Conservation (phyloP, 1,140 invertebrate genomes). For the Alviniconcha marisindica region DNA sequence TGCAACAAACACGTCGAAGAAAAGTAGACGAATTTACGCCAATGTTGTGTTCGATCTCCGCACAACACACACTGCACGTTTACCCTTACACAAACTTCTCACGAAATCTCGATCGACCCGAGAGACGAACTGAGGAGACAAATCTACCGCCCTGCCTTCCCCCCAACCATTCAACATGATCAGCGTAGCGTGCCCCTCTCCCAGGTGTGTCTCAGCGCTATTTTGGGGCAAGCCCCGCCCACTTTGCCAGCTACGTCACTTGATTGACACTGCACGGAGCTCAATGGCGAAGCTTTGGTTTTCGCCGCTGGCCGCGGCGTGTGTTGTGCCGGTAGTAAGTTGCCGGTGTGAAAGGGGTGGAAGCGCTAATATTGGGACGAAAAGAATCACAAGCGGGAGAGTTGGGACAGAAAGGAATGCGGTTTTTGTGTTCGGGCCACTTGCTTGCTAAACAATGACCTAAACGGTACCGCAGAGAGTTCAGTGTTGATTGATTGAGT, state of each 20-base stretch:
- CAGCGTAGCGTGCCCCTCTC: slow-evolving; percentile 22
- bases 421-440: too few relatives aligned
- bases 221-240: slow-evolving; percentile 35
- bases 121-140: background rate
- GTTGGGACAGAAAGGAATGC: too few relatives aligned
- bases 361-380: too few relatives aligned
- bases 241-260: background rate
- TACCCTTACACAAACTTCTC: background rate
- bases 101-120: background rate
- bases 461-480: too few relatives aligned
- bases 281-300: background rate
- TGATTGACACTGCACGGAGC: background rate
- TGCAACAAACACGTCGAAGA: background rate
- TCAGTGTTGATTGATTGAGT: too few relatives aligned
- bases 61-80: background rate
- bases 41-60: background rate
- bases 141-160: background rate
- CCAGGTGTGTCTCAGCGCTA: slow-evolving; percentile 29
- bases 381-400: too few relatives aligned
- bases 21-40: too few relatives aligned
- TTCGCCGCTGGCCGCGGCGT: too few relatives aligned
- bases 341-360: too few relatives aligned
- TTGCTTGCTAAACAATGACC: too few relatives aligned
- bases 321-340: too few relatives aligned
- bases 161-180: background rate